phyloP scores from a whole-genome alignment of 2,888 invertebrate species.

The Abscondita cerata region DNA sequence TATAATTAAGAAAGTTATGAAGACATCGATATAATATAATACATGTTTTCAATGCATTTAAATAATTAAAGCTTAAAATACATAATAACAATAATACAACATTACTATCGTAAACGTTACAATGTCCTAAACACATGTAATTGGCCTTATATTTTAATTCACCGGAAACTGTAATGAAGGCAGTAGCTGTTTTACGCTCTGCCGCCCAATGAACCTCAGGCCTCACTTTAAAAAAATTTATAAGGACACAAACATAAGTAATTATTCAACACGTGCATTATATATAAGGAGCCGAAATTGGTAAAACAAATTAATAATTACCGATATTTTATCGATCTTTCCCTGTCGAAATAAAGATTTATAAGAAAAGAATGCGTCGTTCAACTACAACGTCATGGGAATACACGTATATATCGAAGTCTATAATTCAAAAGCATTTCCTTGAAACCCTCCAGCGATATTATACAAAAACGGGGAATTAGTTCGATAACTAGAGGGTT shows the following conservation, averaged over 20 bases:
- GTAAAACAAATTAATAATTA: conserved; percentile 22
- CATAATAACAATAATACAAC: not conserved
- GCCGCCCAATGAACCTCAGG: conserved; percentile 21
- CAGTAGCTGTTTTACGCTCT: conserved; percentile 27
- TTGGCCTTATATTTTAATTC: conserved; percentile 26
- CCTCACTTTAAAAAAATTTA: not conserved
- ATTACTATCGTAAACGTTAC: conserved; percentile 14
- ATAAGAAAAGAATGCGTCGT: conserved; percentile 25
- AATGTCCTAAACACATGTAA: conserved; percentile 17
- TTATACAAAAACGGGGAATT: conserved; percentile 30
- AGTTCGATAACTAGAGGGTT: conserved; percentile 24
- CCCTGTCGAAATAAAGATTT: conserved; percentile 25
- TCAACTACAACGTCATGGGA: conserved; percentile 21
- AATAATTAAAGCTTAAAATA: not conserved
- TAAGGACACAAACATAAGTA: conserved; percentile 10
- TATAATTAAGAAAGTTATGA: not conserved
- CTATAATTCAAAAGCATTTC: conserved; percentile 33
- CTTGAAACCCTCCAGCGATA: conserved; percentile 21
- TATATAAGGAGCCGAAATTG: no score
- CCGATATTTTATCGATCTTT: conserved; percentile 25
- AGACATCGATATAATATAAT: not conserved
- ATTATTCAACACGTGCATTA: no score
- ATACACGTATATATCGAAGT: conserved; percentile 22
- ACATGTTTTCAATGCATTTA: not conserved
- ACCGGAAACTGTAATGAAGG: conserved; percentile 24